Evolutionary conservation across 2,113 vertebrate genomes (phyloP), one percentile per base, ranked within the genome.

Genomic region (Ctenomys sociabilis): DNA sequence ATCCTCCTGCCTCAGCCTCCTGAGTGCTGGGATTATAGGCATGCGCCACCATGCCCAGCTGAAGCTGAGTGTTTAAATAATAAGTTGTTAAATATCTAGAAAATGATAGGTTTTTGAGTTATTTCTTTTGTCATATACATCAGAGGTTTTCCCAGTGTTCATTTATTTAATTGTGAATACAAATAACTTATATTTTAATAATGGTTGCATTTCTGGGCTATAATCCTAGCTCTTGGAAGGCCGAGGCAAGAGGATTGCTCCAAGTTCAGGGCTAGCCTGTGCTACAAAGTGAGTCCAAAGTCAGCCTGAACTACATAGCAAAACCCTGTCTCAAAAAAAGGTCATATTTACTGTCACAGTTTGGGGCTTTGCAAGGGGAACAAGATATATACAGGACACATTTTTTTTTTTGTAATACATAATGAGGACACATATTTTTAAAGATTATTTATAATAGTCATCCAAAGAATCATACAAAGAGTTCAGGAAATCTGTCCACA

Each of bases 111-210:
- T 8, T 85, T 59, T 85, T 78, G 13, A 68, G 9, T 61, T 37
- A 59, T 85, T 73, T 21, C 19, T 70, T 73, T 83, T 90, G 28
- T 37, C 75, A 75, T 86, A 59, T 72, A 32, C 37, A 32, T 63
- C 32, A n/a, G n/a, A n/a, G n/a, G n/a, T n/a, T n/a, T n/a, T n/a
- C n/a, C n/a, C n/a, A n/a, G n/a, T n/a, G n/a, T n/a, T n/a, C n/a
- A 57, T 63, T 85, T 88, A 80, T 82, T 77, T 88, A 82, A 59
- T 30, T 88, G 2, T 66, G 80, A 68, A 7, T 52, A 26, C 86
- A 82, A 16, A 32, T 54, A 63, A 72, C 64, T 73, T 81, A 81
- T 40, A 9, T 83, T 94, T 95, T 75, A 82, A 78, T 87, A 87
- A 88, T 61, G 72, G 68, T 40, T 57, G 2, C 72, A 70, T 70